A percentile compares a stretch with the other conserved stretches of the same genome.
These are phyloP conservation scores for Hippocampus barbouri DNA, from an alignment of 2,113 vertebrate species.

Conservation along the genomic window DNA sequence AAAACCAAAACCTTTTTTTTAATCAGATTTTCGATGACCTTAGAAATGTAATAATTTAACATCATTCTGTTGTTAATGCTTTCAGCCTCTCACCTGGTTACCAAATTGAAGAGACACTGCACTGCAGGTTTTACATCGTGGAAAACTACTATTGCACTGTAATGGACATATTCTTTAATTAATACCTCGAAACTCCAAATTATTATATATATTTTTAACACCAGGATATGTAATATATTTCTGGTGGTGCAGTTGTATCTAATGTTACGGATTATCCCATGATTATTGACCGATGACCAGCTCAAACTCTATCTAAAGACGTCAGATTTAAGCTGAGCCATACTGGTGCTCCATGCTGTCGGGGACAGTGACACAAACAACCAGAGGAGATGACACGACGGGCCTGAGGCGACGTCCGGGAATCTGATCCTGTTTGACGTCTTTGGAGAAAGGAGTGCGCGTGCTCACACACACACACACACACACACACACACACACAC, in stretches of 20 bases:
- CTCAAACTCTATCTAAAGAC: not conserved
- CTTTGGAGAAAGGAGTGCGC: not conserved
- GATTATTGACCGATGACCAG: not conserved
- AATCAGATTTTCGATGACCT: no score
- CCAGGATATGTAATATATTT: not conserved
- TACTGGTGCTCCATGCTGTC: slow-evolving; percentile 21
- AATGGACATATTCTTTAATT: no score
- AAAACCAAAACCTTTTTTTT: no score
- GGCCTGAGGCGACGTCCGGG: slow-evolving; percentile 9
- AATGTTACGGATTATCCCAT: not conserved
- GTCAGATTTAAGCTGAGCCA: slow-evolving; percentile 2
- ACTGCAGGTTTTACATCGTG: no score
- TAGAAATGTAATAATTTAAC: no score
- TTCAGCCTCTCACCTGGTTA: no score
- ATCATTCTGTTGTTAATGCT: no score
- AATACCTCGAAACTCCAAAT: not conserved
- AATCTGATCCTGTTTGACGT: slow-evolving; percentile 2
- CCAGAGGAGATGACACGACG: slow-evolving; percentile 14
- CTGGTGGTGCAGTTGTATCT: not conserved
- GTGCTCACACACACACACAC: not conserved
- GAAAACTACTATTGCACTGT: no score
- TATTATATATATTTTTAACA: not conserved
- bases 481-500: not conserved
- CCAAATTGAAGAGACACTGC: no score
- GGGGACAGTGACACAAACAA: slow-evolving; percentile 38